phyloP scores from a whole-genome alignment of 2,797 vertebrate species.

The Rhinichthys osculus region DNA sequence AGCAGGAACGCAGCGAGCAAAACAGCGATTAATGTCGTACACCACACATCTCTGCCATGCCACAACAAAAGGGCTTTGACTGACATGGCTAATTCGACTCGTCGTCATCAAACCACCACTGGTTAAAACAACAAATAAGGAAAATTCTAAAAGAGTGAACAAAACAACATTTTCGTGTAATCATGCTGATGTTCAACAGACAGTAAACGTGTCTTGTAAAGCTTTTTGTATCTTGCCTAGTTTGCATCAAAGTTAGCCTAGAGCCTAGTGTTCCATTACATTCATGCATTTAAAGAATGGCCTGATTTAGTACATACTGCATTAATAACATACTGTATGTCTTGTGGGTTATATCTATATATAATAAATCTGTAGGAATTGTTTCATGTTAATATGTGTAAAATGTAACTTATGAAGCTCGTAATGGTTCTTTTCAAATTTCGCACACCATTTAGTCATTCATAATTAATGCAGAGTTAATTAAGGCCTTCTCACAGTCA shows the following conservation, averaged over 20 bases:
- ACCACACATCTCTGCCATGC: constrained; percentile 22
- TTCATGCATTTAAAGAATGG: constrained; percentile 32
- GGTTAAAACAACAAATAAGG: constrained; percentile 31
- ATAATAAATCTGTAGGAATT: constrained; percentile 10
- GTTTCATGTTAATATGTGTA: constrained; percentile 24
- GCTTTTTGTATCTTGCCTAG: neutral
- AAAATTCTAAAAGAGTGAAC: constrained; percentile 62
- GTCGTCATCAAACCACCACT: constrained; percentile 28
- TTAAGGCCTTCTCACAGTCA: constrained; percentile 75
- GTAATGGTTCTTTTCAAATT: constrained; percentile 74
- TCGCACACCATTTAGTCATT: constrained; percentile 77
- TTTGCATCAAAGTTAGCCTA: constrained; percentile 14
- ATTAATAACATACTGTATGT: neutral
- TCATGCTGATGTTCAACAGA: neutral
- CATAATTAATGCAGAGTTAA: constrained; percentile 80
- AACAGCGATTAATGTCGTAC: constrained; percentile 44
- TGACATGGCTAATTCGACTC: constrained; percentile 39
- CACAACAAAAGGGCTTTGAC: constrained; percentile 32
- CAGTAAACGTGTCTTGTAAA: constrained; percentile 13
- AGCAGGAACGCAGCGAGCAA: constrained; percentile 15
- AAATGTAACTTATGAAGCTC: constrained; percentile 71
- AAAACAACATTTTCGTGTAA: constrained; percentile 8
- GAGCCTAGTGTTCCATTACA: constrained; percentile 21
- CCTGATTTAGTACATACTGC: neutral
- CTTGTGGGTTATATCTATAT: neutral